phyloP scores from a whole-genome alignment of 2,888 invertebrate genomes.

The Netelia inedita region DNA sequence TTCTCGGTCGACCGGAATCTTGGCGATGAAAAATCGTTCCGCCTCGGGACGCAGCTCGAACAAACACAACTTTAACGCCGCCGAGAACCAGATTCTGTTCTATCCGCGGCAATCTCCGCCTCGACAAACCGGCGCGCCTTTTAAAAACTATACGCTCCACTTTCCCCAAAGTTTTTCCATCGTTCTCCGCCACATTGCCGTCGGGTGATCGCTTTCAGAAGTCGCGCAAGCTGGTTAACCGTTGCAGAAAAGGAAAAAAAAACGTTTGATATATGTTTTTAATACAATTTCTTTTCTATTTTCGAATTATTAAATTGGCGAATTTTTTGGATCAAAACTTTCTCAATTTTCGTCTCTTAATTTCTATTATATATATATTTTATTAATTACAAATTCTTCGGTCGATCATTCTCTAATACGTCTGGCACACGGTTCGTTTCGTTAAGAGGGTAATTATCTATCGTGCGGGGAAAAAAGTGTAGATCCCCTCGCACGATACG shows the following conservation, averaged over 20 bases:
- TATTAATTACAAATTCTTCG: no score
- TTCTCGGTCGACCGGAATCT: not conserved
- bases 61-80: constrained; percentile 29
- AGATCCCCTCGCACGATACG: not conserved
- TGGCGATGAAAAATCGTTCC: constrained; percentile 28
- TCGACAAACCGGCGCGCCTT: constrained; percentile 5
- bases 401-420: no score
- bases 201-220: constrained; percentile 40
- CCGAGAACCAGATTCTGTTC: constrained; percentile 33
- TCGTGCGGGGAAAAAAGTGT: no score
- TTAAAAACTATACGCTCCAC: constrained; percentile 57
- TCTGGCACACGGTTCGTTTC: no score
- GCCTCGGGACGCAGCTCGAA: constrained; percentile 35
- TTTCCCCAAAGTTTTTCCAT: constrained; percentile 60
- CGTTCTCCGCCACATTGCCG: constrained; percentile 25
- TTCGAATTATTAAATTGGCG: no score
- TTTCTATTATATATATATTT: no score
- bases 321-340: no score
- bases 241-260: not conserved
- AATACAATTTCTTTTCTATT: no score
- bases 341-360: no score
- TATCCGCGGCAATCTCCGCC: constrained; percentile 34
- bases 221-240: constrained; percentile 33
- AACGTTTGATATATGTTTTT: not conserved
- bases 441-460: no score